These are phyloP conservation scores for Liposcelis brunnea DNA, from an alignment of 2,888 invertebrate genomes.

Conservation along the genomic window DNA sequence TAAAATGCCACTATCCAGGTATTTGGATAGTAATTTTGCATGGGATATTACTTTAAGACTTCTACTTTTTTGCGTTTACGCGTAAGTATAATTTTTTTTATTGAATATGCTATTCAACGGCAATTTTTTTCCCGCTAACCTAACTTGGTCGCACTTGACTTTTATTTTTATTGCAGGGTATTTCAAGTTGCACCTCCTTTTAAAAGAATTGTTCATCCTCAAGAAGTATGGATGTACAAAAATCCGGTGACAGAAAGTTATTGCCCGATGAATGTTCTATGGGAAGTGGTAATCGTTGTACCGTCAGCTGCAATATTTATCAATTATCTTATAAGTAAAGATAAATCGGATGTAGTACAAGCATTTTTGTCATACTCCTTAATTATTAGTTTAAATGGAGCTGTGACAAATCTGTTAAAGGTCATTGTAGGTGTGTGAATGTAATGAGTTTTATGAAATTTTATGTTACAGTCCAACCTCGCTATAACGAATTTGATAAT, in stretches of 20 bases:
- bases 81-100: conserved; percentile 7
- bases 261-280: not conserved
- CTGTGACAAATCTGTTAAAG: conserved; percentile 4
- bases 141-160: not conserved
- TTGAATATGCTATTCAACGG: too few species aligned
- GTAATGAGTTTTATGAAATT: too few species aligned
- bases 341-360: not conserved
- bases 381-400: conserved; percentile 1
- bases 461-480: too few species aligned
- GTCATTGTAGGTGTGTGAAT: not conserved
- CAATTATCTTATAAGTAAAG: not conserved
- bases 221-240: conserved; percentile 6
- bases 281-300: not conserved
- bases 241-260: conserved; percentile 3
- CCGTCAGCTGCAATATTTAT: conserved; percentile 2
- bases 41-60: not conserved
- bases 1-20: too few species aligned
- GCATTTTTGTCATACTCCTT: conserved; percentile 1
- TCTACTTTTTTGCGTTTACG: not conserved
- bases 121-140: too few species aligned
- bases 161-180: conserved; percentile 4
- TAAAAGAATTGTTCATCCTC: not conserved
- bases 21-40: too few species aligned
- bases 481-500: too few species aligned
- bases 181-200: conserved; percentile 7